Conservation (phyloP, 2,797 vertebrate species). For the Oceanodroma leucorhoa region DNA sequence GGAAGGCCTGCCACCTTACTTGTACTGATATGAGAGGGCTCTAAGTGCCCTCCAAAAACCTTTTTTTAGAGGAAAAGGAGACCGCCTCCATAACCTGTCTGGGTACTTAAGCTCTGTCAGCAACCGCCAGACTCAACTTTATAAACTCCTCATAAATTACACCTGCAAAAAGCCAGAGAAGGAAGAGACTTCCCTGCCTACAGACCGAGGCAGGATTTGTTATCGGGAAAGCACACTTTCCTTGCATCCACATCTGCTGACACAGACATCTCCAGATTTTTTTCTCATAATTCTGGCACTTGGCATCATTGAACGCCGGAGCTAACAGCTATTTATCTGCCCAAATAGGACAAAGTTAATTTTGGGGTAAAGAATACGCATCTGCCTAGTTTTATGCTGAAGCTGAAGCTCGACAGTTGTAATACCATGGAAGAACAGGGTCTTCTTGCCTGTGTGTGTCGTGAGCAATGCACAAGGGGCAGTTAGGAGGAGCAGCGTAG, state of each 20-base stretch:
- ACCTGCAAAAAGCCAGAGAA: background rate
- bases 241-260: background rate
- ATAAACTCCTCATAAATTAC: background rate
- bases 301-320: rapidly evolving
- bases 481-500: rapidly evolving
- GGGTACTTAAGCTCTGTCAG: background rate
- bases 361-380: rapidly evolving
- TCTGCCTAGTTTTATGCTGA: background rate
- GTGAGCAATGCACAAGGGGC: background rate
- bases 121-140: background rate
- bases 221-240: background rate
- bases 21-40: background rate
- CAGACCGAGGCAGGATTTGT: background rate
- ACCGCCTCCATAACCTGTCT: background rate
- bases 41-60: background rate
- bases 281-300: background rate
- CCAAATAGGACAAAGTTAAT: background rate
- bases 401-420: background rate
- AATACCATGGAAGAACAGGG: background rate
- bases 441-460: background rate
- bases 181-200: background rate
- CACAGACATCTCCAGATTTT: background rate
- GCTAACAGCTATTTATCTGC: background rate
- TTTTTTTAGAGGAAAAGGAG: background rate
- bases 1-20: background rate